These are phyloP conservation scores for Cheirogaleus major DNA, from an alignment of 2,797 vertebrate species.

Conservation along the genomic window DNA sequence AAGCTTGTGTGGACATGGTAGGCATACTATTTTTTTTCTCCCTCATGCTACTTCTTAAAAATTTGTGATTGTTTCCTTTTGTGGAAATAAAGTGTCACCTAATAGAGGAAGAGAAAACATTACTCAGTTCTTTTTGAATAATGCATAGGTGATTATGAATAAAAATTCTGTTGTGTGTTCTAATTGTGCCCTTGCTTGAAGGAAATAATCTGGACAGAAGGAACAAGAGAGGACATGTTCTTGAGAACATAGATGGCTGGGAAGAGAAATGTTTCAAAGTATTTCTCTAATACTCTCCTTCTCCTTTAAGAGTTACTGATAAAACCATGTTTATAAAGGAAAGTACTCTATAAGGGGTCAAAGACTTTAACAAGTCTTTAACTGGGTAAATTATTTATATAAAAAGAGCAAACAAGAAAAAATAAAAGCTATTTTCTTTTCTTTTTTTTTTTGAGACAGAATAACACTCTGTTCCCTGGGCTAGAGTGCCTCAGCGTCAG, in stretches of 20 bases:
- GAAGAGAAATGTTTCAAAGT: not conserved
- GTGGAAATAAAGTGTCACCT: not conserved
- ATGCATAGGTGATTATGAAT: not conserved
- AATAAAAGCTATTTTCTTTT: not conserved
- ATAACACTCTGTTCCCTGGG: too few species aligned
- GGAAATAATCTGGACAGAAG: not conserved
- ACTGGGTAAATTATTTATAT: not conserved
- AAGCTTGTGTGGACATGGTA: not conserved
- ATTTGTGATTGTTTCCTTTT: not conserved
- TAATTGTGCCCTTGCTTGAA: not conserved
- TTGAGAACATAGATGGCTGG: not conserved
- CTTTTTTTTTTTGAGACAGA: not conserved
- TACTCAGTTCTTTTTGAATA: not conserved
- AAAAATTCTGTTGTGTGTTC: not conserved
- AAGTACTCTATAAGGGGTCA: not conserved
- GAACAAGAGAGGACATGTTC: not conserved
- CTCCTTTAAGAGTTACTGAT: not conserved
- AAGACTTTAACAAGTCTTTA: conserved; percentile 1
- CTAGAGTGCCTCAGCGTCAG: too few species aligned
- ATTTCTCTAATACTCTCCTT: not conserved
- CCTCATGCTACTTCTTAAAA: not conserved
- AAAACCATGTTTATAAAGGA: not conserved
- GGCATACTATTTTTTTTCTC: not conserved
- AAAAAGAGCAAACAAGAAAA: not conserved
- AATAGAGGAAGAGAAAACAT: not conserved